Base-by-base conservation (phyloP, 1,140 invertebrate species). In the Drosophila navojoa region DNA sequence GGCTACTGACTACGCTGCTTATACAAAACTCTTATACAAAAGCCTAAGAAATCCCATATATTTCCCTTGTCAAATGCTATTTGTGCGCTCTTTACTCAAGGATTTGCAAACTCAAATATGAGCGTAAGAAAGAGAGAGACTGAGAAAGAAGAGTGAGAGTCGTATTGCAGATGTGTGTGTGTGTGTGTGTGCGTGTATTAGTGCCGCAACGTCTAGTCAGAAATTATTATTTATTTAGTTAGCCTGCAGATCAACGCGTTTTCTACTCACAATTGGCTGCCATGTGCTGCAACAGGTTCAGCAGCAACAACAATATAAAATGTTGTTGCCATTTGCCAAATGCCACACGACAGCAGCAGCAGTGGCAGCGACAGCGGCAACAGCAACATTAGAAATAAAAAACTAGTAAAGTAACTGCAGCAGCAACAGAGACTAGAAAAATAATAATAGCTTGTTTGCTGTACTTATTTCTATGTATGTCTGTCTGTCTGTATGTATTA, bases 271-370 rank as follows among this genome's bases (percentile, higher is more conserved):
- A 74, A 54, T 69, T 77, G 49, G 29, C 38, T 45, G 44, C 35
- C 68, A 81, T 77, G 55, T 45, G 81, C 81, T 61, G 66, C 71
- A 87, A 78, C 81, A 86, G 81, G 81, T 86, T 87, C 63, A 87
- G 63, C 60, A 60, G 25, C 62, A 77, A 45, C 52, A 42, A 44
- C 47, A 67, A 63, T 53, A 73, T 58, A 52, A 84, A 79, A 85
- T 71, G 80, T 66, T 76, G 71, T 76, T 87, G 82, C 82, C 82
- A 87, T 87, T 87, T 72, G 69, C 69, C 62, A 87, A 87, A 87
- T 87, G 82, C 82, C 82, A 86, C 76, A 76, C 44, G 50, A 63
- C 57, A 75, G 53, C 35, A 45, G 25, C 32, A 54, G 55, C 55
- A 52, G 38, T 22, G 27, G 27, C 27, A 29, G 6, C 27, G 27